Conservation (phyloP, 2,888 invertebrate species). For the Bruchidius siliquastri region DNA sequence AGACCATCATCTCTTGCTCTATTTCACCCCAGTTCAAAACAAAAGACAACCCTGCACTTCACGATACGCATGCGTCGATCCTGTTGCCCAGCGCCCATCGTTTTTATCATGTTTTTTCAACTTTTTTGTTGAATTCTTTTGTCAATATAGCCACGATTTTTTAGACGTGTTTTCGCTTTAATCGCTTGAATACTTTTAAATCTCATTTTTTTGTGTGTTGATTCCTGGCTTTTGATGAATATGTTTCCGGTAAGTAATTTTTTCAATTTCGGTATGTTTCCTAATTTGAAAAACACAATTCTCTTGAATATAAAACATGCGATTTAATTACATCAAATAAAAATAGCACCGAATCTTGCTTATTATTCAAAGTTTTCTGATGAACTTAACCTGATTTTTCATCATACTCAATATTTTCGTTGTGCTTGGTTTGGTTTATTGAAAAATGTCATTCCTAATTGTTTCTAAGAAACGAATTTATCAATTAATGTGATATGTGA, state of each 20-base stretch:
- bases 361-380: too few relatives aligned
- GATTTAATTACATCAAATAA: too few relatives aligned
- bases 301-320: not conserved
- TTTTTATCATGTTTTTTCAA: not conserved
- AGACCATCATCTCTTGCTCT: not conserved
- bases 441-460: not conserved
- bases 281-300: not conserved
- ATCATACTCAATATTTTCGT: too few relatives aligned
- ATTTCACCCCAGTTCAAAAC: not conserved
- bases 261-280: not conserved
- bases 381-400: too few relatives aligned
- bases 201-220: not conserved
- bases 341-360: too few relatives aligned
- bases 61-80: not conserved
- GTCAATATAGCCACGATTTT: not conserved
- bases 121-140: not conserved
- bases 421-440: not conserved
- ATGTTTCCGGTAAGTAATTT: not conserved
- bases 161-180: not conserved
- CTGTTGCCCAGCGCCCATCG: not conserved
- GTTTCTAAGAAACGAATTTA: not conserved
- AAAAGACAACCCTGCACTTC: not conserved
- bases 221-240: not conserved
- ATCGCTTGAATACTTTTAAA: not conserved
- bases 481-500: not conserved